Base-by-base conservation (phyloP, 2,797 vertebrate species). In the Pseudochromis fuscus region DNA sequence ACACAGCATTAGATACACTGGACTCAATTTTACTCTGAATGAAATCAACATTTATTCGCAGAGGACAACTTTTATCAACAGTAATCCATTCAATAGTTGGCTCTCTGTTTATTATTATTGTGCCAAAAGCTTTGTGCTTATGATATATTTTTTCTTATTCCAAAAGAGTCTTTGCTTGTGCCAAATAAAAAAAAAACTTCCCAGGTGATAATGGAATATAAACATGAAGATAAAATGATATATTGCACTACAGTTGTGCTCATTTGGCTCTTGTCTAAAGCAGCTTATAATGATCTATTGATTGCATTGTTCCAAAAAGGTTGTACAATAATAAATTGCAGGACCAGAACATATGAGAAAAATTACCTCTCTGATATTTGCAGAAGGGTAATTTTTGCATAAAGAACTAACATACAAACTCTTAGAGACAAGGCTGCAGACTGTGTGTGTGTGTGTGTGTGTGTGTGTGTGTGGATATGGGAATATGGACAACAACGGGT, bases 401-500 rank as follows among this genome's bases (percentile, higher is more conserved):
- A 45, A 65, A 31, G 8, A 56, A 62, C 31, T 45, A 25, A 33
- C 59, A 33, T 1, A n/a, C 12, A 63, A 71, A 65, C 28, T 72
- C 23, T 25, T 12, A 12, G 24, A 77, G 67, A 53, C 51, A 13
- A 25, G 1, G 15, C 50, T 15, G 52, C 52, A 72, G 28, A 64
- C 33, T 5, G 16, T 56, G 24, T 0, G 25, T 48, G 12, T 67
- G 68, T 72, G 64, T 58, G 61, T 56, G 24, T 0, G 25, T 48
- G 12, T 67, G 68, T 72, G 64, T 58, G 61, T 63, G 51, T 45
- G 66, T 56, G 52, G 50, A 24, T 73, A 33, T 70, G 66, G 12
- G 69, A 72, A 74, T 5, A 35, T 30, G 58, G 56, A 51, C 59
- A 77, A 69, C 64, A 68, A 35, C 37, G 48, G 82, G 45, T 75